Conservation (phyloP, 2,888 invertebrate genomes). For the Nymphalis urticae region DNA sequence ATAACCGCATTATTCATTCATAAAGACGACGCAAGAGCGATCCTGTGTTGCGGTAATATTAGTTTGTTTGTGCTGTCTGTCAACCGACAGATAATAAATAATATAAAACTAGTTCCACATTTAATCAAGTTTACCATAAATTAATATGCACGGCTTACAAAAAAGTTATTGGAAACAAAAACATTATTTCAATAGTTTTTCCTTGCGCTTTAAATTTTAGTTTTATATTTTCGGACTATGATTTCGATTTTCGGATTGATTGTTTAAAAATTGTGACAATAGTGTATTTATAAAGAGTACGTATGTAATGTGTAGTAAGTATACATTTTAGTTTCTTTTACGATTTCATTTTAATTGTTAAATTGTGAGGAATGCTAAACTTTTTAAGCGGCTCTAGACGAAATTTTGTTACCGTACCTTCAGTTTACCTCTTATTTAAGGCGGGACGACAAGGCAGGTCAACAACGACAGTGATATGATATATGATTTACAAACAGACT, state of each 20-base stretch:
- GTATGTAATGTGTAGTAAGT: too few relatives aligned
- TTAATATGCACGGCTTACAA: neutral
- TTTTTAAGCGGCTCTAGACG: conserved; percentile 8
- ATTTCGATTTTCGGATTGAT: too few relatives aligned
- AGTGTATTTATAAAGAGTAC: too few relatives aligned
- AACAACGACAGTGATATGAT: conserved; percentile 37
- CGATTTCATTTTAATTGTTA: neutral
- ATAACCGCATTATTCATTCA: conserved; percentile 51
- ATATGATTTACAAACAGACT: conserved; percentile 21
- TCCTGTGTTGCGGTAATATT: conserved; percentile 40
- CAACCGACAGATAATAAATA: conserved; percentile 29
- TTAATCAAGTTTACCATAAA: conserved; percentile 11
- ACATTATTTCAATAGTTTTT: too few relatives aligned
- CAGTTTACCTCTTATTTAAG: conserved; percentile 31
- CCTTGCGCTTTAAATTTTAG: too few relatives aligned
- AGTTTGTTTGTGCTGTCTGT: conserved; percentile 36
- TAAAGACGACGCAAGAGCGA: conserved; percentile 43
- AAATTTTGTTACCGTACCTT: conserved; percentile 15
- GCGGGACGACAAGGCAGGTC: conserved; percentile 31
- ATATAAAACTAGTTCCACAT: conserved; percentile 21
- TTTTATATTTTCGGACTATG: too few relatives aligned
- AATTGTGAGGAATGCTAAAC: neutral
- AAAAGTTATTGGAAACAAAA: neutral
- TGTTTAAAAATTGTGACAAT: too few relatives aligned
- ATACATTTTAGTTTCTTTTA: too few relatives aligned